phyloP scores from a whole-genome alignment of 2,888 invertebrate genomes.

The Clusia tigrina region DNA sequence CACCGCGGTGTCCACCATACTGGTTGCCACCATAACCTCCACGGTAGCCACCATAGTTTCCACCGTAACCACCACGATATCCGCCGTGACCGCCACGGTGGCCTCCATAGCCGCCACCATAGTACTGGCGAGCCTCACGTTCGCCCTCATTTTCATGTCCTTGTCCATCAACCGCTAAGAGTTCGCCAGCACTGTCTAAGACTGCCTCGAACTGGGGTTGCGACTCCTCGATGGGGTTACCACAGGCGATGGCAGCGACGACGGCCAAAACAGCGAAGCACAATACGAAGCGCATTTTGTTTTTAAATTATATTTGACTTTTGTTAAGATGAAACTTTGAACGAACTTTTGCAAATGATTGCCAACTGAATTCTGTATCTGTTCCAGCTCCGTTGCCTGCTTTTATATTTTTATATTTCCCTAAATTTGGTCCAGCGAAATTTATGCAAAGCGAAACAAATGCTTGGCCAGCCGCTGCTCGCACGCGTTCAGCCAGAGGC shows the following conservation, averaged over 20 bases:
- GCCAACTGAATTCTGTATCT: background rate
- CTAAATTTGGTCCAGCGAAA: slow-evolving; percentile 2
- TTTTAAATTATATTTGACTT: background rate
- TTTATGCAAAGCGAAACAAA: background rate
- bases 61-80: slow-evolving; percentile 21
- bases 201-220: slow-evolving; percentile 10
- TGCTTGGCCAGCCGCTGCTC: background rate
- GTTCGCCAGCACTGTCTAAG: slow-evolving; percentile 20
- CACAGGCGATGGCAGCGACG: slow-evolving; percentile 26
- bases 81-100: slow-evolving; percentile 31
- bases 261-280: slow-evolving; percentile 35
- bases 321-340: background rate
- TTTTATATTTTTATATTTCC: background rate
- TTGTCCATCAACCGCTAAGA: slow-evolving; percentile 37
- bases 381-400: background rate
- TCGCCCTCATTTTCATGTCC: slow-evolving; percentile 46
- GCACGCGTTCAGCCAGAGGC: background rate
- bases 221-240: slow-evolving; percentile 26
- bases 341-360: background rate
- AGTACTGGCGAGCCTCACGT: slow-evolving; percentile 41
- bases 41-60: slow-evolving; percentile 24
- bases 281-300: slow-evolving; percentile 40
- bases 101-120: slow-evolving; percentile 32
- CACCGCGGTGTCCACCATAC: slow-evolving; percentile 29
- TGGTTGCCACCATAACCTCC: slow-evolving; percentile 29